Percentiles rank a stretch among this genome's conserved stretches.
Evolutionary conservation across 2,113 vertebrate genomes (phyloP).

Genomic region (Megaptera novaeangliae): DNA sequence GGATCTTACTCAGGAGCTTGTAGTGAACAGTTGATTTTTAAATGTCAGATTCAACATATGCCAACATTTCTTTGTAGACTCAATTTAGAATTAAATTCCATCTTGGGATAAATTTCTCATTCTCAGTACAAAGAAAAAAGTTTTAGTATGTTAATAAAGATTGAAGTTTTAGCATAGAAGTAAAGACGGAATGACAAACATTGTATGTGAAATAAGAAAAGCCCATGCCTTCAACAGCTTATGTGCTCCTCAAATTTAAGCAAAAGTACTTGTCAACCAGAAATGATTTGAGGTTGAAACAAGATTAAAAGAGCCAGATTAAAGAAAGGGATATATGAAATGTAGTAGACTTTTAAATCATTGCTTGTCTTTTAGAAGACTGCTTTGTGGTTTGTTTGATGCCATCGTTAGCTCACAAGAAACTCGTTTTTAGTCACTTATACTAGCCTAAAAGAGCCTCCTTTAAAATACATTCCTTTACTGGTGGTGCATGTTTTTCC

Average conservation of each 20-base stretch:
- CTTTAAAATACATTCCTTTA: conserved; percentile 66
- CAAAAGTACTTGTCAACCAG: conserved; percentile 75
- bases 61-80: conserved; percentile 49
- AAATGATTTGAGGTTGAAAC: conserved; percentile 79
- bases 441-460: conserved; percentile 75
- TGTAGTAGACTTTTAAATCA: conserved; percentile 82
- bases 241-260: conserved; percentile 52
- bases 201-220: conserved; percentile 68
- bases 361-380: conserved; percentile 81
- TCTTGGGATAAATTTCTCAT: conserved; percentile 28
- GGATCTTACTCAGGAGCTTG: neutral
- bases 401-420: conserved; percentile 77
- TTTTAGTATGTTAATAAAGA: conserved; percentile 61
- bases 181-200: conserved; percentile 63
- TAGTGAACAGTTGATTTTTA: conserved; percentile 26
- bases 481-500: conserved; percentile 83
- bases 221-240: conserved; percentile 47
- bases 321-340: conserved; percentile 83
- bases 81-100: conserved; percentile 45
- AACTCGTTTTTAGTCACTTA: conserved; percentile 77
- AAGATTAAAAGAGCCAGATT: conserved; percentile 88
- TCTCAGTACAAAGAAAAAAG: conserved; percentile 49
- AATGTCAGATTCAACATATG: conserved; percentile 30
- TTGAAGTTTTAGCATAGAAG: conserved; percentile 53
- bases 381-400: conserved; percentile 88